phyloP scores from a whole-genome alignment of 2,797 vertebrate genomes.

The Lithobates pipiens region DNA sequence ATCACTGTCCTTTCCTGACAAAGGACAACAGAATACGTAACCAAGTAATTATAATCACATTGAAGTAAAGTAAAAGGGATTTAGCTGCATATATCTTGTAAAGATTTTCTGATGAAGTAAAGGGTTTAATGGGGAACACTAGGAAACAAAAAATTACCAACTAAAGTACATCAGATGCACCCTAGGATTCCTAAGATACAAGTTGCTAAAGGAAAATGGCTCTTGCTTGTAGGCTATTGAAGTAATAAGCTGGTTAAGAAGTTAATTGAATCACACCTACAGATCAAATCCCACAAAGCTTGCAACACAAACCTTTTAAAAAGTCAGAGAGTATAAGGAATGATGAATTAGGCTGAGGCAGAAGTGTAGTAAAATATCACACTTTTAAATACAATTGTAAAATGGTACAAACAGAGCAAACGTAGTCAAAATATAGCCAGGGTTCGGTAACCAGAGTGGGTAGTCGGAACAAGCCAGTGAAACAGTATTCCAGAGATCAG shows the following conservation, averaged over 20 bases:
- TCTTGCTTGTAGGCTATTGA: slow-evolving; percentile 10
- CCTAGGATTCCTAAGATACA: slow-evolving; percentile 16
- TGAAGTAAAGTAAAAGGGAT: neutral
- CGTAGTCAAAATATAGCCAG: no score
- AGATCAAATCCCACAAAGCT: slow-evolving; percentile 20
- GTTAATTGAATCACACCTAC: slow-evolving; percentile 42
- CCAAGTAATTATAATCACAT: neutral
- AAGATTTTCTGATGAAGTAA: neutral
- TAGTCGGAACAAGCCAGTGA: no score
- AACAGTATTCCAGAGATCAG: no score
- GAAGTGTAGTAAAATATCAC: no score
- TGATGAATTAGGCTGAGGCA: no score
- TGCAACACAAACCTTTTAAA: slow-evolving; percentile 16
- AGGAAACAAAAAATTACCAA: neutral
- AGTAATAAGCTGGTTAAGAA: slow-evolving; percentile 28
- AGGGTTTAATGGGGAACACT: neutral
- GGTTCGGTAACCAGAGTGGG: no score
- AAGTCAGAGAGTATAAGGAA: slow-evolving; percentile 3
- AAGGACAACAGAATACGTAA: neutral
- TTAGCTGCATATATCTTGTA: neutral
- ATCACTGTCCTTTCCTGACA: neutral
- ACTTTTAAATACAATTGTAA: no score
- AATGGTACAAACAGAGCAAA: no score
- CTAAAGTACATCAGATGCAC: slow-evolving; percentile 11
- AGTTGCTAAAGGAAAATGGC: slow-evolving; percentile 20